Conservation (phyloP, 2,888 invertebrate genomes). For the Rhabditoides inermis region DNA sequence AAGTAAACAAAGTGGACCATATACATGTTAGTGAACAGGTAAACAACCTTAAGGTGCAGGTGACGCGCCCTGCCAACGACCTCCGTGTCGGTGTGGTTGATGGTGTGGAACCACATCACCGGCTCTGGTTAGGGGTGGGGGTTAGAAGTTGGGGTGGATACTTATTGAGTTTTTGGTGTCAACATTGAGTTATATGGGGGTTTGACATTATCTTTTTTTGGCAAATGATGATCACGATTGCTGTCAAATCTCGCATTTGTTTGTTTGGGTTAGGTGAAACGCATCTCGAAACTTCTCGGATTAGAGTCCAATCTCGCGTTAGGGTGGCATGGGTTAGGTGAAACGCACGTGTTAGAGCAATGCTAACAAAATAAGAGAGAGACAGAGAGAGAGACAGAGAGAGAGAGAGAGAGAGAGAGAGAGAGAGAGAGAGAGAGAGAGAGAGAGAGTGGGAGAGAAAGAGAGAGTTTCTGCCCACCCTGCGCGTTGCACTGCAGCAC, state of each 20-base stretch:
- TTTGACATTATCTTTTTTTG: too few species aligned
- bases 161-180: too few species aligned
- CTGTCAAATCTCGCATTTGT: too few species aligned
- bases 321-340: background rate
- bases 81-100: constrained; percentile 14
- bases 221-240: too few species aligned
- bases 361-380: background rate
- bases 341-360: background rate
- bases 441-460: background rate
- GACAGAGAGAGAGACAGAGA: background rate
- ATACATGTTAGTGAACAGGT: too few species aligned
- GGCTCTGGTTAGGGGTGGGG: too few species aligned
- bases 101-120: constrained; percentile 27
- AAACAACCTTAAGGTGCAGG: constrained; percentile 16
- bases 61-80: constrained; percentile 19
- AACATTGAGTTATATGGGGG: too few species aligned
- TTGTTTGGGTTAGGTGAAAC: too few species aligned
- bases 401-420: background rate
- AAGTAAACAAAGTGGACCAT: too few species aligned
- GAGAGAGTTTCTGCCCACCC: constrained; percentile 19
- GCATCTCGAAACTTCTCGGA: too few species aligned
- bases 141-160: too few species aligned
- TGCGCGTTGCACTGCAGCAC: constrained; percentile 46
- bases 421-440: background rate
- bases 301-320: background rate